phyloP scores from a whole-genome alignment of 2,113 vertebrate species.

The Sigmodon hispidus region DNA sequence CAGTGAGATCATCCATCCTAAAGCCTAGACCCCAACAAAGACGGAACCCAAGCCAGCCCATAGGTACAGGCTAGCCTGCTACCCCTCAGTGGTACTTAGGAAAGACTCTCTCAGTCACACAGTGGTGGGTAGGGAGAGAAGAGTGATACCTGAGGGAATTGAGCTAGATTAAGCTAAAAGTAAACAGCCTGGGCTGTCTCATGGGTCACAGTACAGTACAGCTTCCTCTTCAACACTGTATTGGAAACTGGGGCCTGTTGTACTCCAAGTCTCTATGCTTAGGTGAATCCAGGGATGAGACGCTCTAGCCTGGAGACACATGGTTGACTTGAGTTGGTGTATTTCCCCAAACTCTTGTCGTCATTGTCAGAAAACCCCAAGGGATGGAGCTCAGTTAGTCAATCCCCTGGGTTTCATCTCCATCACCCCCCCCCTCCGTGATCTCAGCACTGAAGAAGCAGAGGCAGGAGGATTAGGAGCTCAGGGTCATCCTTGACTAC shows the following conservation, averaged over 20 bases:
- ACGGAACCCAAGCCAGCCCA: background rate
- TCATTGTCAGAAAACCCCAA: background rate
- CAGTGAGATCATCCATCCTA: background rate
- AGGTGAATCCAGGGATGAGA: background rate
- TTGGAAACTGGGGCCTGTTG: background rate
- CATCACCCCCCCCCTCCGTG: background rate
- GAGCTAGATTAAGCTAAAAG: background rate
- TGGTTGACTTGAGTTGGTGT: background rate
- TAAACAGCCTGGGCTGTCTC: background rate
- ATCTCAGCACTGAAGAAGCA: background rate
- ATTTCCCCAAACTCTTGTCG: background rate
- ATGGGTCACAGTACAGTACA: too few species aligned
- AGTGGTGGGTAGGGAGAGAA: background rate
- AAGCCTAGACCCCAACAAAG: too few species aligned
- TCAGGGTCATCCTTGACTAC: background rate
- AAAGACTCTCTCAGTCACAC: background rate
- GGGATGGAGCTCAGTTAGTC: background rate
- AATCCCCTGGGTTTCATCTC: background rate
- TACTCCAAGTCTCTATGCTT: background rate
- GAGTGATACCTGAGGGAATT: background rate
- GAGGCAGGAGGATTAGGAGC: background rate
- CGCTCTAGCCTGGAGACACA: fast-evolving
- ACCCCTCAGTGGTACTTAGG: conserved; percentile 67
- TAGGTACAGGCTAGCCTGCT: background rate
- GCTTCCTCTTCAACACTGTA: background rate